phyloP scores from a whole-genome alignment of 2,888 invertebrate species.

The Polyommatus iphigenia region DNA sequence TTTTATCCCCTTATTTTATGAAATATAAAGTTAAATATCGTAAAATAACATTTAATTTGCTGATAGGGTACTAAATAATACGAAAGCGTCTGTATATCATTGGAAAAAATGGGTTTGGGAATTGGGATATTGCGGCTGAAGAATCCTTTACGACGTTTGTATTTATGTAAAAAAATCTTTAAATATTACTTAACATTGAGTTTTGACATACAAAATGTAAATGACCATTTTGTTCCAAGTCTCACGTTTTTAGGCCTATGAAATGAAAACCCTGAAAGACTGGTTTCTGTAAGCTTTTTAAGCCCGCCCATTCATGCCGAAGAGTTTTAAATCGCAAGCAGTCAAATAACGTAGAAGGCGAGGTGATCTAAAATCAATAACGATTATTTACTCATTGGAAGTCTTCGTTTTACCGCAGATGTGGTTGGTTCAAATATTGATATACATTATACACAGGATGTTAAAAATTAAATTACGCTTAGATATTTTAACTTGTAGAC shows the following conservation, averaged over 20 bases:
- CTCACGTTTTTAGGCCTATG: no score
- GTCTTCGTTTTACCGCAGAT: not conserved
- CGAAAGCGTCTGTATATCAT: not conserved
- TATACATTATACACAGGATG: not conserved
- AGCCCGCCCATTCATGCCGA: not conserved
- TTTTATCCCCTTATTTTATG: slow-evolving; percentile 25
- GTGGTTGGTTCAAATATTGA: not conserved
- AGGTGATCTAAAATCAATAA: slow-evolving; percentile 2
- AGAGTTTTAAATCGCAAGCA: not conserved
- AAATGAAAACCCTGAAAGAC: no score
- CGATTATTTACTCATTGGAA: slow-evolving; percentile 1
- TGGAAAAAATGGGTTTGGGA: not conserved
- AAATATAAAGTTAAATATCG: slow-evolving; percentile 18
- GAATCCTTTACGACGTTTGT: no score
- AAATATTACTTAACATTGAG: no score
- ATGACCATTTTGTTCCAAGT: no score
- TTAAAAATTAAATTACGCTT: no score
- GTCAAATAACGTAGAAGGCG: not conserved
- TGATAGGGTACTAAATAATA: not conserved
- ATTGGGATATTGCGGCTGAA: not conserved
- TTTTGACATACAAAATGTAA: no score
- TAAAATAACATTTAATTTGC: slow-evolving; percentile 23
- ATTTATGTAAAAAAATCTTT: no score
- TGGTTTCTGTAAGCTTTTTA: no score
- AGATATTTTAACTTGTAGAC: no score